Evolutionary conservation across 53 echinoderm and acorn worm genomes (phyloP), one percentile per base, ranked within the genome.

Genomic region (Arbacia lixula): DNA sequence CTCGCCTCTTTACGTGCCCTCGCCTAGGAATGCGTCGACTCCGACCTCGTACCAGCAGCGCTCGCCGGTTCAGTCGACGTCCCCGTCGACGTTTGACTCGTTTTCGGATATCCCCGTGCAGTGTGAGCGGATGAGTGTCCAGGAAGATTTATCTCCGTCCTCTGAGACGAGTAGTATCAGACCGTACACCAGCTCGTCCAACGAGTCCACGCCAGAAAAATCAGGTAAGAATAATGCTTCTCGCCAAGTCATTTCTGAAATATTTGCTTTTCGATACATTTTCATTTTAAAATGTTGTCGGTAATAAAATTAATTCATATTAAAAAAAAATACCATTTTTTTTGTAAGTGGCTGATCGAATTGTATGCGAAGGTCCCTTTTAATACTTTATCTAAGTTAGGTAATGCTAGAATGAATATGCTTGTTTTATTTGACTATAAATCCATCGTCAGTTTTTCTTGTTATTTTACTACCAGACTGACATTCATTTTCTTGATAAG

Each of bases 121-220:
- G 31, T 81, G 49, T 20, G 82, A 81, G 19, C 61, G 64, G 26
- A 41, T n/a, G 82, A 81, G 33, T 32, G 64, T 63, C 11, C 31
- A 30, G 12, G 82, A 63, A 5, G 82, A 81, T 21, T 27, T 81
- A 0, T 81, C 82, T 1, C 82, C 82, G 2, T 81, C 82, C 41
- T 81, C 82, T 8, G 82, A 81, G 31, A 81, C 62, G 30, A 34
- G 62, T 12, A 63, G 62, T 81, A 63, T 49, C 4, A 41, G 43
- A 21, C 43, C 33, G 16, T 81, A 81, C 33, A 81, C 82, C 17
- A 81, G 82, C 30, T 81, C 82, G 29, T 81, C 82, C 10, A 81
- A 81, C 42, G 82, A 81, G 49, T 81, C 82, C 16, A 81, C 82
- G 62, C 82, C 82, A 37, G 82, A 81, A 63, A 81, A 81, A 81